Evolutionary conservation across 2,113 vertebrate genomes (phyloP), one percentile per base, ranked within the genome.

Genomic region (Psophia crepitans): DNA sequence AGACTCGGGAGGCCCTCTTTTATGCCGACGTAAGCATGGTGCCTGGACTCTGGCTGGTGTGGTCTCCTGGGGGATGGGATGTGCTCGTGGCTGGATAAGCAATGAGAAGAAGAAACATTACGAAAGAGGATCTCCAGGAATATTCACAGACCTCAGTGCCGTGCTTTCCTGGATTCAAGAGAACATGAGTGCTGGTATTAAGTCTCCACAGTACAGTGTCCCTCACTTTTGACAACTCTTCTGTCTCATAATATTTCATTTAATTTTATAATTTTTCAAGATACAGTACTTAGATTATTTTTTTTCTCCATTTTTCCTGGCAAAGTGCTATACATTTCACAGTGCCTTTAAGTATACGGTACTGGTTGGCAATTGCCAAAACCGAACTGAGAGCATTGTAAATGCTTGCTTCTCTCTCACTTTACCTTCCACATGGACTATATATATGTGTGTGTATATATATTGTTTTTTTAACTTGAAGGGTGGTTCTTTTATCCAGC

Each of bases 31-130:
- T 49, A 97, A 95, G 35, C 93, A 97, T 2, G 97, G 98, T 12
- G 66, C 87, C 51, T 99, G 98, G 99, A 98, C 98, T 41, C 98
- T 97, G 0, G 96, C 98, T 78, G 99, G 99, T 11, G 97, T 99
- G 51, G 98, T 98, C 33, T 99, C 99, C 56, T 99, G 99, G 98
- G 99, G 99, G 8, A 98, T 99, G 92, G 99, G 99, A 33, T 99
- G 99, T 95, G 99, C 98, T 44, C 97, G 98, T 65, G 97, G 98
- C 90, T 99, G 99, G 99, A 94, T 61, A 60, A 94, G 97, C 58
- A 99, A 99, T 48, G 21, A 61, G 44, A 86, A 84, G 66, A 98
- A 94, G 35, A 96, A 95, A 11, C 94, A 96, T 10, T 76, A 80
- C 2, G 80, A 93, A 35, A 98, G 98, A 97, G 98, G 99, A 48